Conservation (phyloP, 2,113 vertebrate genomes). For the Elgaria multicarinata region DNA sequence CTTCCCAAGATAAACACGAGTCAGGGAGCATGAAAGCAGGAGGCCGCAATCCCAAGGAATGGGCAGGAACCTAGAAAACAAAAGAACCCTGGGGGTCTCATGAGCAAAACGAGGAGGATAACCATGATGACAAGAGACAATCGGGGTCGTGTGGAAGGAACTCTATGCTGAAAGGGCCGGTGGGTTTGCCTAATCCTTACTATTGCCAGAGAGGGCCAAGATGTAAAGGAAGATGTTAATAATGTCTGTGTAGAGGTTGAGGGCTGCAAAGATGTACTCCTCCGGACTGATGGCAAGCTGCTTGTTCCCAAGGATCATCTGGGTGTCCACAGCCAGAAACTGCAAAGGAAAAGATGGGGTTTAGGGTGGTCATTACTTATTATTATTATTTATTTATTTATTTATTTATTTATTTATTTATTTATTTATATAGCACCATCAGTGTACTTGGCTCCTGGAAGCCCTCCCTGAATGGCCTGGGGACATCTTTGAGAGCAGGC, state of each 20-base stretch:
- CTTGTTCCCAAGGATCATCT: slow-evolving; percentile 95
- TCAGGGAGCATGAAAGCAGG: background rate
- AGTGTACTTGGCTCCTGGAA: background rate
- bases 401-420: too few relatives aligned
- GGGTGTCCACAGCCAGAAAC: slow-evolving; percentile 97
- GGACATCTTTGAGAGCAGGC: too few relatives aligned
- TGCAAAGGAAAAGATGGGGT: slow-evolving; percentile 44
- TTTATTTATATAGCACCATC: too few relatives aligned
- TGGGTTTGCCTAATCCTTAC: slow-evolving; percentile 80
- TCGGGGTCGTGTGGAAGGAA: background rate
- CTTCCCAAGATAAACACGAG: background rate
- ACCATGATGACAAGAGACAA: too few relatives aligned
- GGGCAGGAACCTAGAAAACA: too few relatives aligned
- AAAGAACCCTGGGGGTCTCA: background rate
- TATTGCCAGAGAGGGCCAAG: slow-evolving; percentile 88
- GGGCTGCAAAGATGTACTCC: slow-evolving; percentile 92
- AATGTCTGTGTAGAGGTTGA: slow-evolving; percentile 97
- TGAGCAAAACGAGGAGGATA: background rate
- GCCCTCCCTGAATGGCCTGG: too few relatives aligned
- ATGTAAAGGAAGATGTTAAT: slow-evolving; percentile 98
- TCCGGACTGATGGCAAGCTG: slow-evolving; percentile 92
- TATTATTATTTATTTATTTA: too few relatives aligned
- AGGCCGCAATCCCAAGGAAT: background rate
- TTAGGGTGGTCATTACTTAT: too few relatives aligned
- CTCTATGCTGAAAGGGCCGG: background rate